A percentile compares a stretch with the other conserved stretches of the same genome.
These are phyloP conservation scores for Fistularia commersonii DNA, from an alignment of 2,797 vertebrate genomes.

Conservation along the genomic window DNA sequence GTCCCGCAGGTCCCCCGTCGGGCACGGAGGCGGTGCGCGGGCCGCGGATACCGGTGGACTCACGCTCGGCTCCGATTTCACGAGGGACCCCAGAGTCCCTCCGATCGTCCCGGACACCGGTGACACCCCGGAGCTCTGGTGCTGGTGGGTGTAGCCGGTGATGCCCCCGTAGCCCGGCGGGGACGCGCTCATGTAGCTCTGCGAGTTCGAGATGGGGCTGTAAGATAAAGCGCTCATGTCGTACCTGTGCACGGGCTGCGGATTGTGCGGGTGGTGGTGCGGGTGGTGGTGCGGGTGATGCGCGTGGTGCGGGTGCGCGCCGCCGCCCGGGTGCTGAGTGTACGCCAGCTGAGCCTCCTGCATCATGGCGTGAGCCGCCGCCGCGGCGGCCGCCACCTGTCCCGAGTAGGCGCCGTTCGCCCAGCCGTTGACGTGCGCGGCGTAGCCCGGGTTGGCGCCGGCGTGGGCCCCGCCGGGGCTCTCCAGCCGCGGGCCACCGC, in stretches of 20 bases:
- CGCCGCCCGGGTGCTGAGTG: conserved; percentile 86
- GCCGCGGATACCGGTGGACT: conserved; percentile 84
- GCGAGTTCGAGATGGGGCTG: conserved; percentile 91
- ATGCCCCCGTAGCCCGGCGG: conserved; percentile 90
- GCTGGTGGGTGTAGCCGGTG: conserved; percentile 82
- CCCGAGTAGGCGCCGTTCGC: conserved; percentile 91
- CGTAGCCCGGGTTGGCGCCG: conserved; percentile 76
- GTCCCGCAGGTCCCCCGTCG: conserved; percentile 90
- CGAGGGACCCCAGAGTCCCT: conserved; percentile 86
- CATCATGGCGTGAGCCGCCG: conserved; percentile 97
- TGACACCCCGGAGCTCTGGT: conserved; percentile 80
- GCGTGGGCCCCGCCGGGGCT: conserved; percentile 81
- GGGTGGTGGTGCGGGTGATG: conserved; percentile 73
- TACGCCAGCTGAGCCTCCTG: conserved; percentile 96
- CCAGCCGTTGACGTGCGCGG: conserved; percentile 95
- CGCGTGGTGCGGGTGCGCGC: conserved; percentile 74
- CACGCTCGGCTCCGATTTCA: conserved; percentile 91
- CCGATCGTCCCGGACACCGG: conserved; percentile 82
- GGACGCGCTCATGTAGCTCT: conserved; percentile 93
- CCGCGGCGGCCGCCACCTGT: conserved; percentile 89
- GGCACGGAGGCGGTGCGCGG: conserved; percentile 84
- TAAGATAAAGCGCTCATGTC: conserved; percentile 90
- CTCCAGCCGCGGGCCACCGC: conserved; percentile 85
- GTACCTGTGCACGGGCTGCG: conserved; percentile 89
- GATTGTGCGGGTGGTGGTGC: conserved; percentile 88